Conservation (phyloP, 2,797 vertebrate genomes). For the Gymnopithys bicolor region DNA sequence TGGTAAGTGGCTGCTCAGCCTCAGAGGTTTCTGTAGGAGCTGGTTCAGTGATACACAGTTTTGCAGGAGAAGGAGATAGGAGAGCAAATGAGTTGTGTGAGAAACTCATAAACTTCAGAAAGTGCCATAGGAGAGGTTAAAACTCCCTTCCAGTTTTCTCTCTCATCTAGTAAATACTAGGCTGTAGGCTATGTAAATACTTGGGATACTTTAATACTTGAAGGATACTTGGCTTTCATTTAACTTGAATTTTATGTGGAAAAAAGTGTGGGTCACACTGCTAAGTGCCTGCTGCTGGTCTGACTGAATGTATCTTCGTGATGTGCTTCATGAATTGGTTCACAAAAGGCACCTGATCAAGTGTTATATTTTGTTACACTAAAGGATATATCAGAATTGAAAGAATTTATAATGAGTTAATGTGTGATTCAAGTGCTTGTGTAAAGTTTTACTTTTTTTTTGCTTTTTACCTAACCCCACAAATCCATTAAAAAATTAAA, state of each 20-base stretch:
- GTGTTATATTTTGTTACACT: not conserved
- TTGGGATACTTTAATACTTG: too few species aligned
- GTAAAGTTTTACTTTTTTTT: not conserved
- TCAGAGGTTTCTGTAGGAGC: not conserved
- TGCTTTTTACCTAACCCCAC: not conserved
- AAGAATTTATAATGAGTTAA: not conserved
- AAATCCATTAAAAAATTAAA: not conserved
- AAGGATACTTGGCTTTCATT: not conserved
- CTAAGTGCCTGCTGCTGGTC: not conserved
- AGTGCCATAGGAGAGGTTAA: not conserved
- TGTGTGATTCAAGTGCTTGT: not conserved
- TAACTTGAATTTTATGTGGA: not conserved
- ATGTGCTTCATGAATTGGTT: not conserved
- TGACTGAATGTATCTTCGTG: not conserved
- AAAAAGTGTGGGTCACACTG: not conserved
- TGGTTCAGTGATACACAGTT: not conserved
- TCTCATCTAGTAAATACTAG: rapidly evolving
- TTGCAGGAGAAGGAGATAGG: not conserved
- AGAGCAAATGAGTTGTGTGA: not conserved
- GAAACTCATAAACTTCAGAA: not conserved
- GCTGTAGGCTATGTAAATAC: not conserved
- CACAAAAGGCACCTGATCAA: not conserved
- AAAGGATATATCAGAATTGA: not conserved
- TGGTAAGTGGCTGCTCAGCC: not conserved
- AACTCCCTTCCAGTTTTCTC: not conserved